Evolutionary conservation across 2,797 vertebrate species (phyloP).

Genomic region (Eurystomus glaucurus): DNA sequence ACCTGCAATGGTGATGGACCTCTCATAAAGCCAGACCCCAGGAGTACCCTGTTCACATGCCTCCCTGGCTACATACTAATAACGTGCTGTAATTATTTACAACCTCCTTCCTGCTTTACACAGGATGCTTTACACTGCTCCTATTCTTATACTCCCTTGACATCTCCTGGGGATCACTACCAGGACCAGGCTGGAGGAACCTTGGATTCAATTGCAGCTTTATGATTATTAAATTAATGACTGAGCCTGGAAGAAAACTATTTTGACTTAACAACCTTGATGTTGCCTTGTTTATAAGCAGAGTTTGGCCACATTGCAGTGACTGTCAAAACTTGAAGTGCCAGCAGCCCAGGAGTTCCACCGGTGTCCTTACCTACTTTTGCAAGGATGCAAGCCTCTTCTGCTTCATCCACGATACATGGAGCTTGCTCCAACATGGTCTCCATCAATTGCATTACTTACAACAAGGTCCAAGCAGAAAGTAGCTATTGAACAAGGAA

Average conservation of each 20-base stretch:
- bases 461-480: not conserved
- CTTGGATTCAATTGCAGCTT: not conserved
- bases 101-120: not conserved
- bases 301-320: not conserved
- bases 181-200: not conserved
- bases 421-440: not conserved
- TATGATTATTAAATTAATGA: not conserved
- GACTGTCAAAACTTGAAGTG: not conserved
- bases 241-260: not conserved
- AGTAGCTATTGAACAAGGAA: not conserved
- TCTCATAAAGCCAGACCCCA: rapidly evolving
- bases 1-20: not conserved
- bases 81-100: not conserved
- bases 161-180: not conserved
- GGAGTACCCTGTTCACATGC: rapidly evolving
- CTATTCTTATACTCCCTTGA: rapidly evolving
- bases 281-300: rapidly evolving
- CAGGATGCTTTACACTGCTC: not conserved
- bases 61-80: rapidly evolving
- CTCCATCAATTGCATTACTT: not conserved
- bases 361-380: not conserved
- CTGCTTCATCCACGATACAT: not conserved
- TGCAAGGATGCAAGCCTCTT: not conserved
- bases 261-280: not conserved
- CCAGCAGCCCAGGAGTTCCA: not conserved